A percentile compares a stretch with the other conserved stretches of the same genome.
phyloP scores from a whole-genome alignment of 92 coral and sea anemone species.

The Umimayanthus kanabou region DNA sequence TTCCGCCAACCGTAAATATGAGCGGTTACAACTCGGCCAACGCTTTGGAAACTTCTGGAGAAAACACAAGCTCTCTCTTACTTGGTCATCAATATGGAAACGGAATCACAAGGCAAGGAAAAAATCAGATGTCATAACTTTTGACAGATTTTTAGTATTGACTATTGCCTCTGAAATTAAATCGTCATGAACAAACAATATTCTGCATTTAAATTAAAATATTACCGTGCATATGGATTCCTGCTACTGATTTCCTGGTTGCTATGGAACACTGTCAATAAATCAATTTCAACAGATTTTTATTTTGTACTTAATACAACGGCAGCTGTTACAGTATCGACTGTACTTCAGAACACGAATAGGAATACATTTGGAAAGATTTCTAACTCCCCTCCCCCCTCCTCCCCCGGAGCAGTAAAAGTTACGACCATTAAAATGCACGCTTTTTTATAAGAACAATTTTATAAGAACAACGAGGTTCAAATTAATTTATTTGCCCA shows the following conservation, averaged over 20 bases:
- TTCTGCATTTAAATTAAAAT: neutral
- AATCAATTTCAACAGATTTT: neutral
- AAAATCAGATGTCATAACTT: neutral
- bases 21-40: neutral
- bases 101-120: constrained; percentile 13
- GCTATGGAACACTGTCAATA: neutral
- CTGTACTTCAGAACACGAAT: no score
- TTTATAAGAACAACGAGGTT: no score
- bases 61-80: neutral
- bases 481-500: no score
- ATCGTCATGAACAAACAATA: neutral
- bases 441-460: no score
- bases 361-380: no score
- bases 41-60: constrained; percentile 7
- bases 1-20: neutral
- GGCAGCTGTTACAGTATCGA: no score
- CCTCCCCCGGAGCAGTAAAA: no score
- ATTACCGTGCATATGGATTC: neutral
- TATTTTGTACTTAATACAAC: no score
- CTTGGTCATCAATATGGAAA: neutral
- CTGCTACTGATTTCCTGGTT: neutral
- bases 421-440: no score
- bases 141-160: neutral
- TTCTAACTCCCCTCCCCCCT: no score
- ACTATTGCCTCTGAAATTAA: neutral